A percentile compares a stretch with the other conserved stretches of the same genome.
Evolutionary conservation across 2,113 vertebrate genomes (phyloP).

Genomic region (Recurvirostra avosetta): DNA sequence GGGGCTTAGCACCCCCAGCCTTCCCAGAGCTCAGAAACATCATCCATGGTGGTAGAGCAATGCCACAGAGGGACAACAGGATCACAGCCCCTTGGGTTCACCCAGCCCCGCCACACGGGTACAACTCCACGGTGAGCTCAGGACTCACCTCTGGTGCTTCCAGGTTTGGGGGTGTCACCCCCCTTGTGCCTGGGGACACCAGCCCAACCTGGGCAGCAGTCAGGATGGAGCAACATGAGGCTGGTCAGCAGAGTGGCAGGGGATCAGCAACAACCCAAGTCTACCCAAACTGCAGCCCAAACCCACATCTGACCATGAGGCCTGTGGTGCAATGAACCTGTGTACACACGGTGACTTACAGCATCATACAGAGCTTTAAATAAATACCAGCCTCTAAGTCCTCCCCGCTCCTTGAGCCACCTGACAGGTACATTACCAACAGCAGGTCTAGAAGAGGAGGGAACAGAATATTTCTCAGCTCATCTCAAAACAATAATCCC

Average conservation of each 20-base stretch:
- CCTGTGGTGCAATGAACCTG: rapidly evolving
- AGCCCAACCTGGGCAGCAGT: rapidly evolving
- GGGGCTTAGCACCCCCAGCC: neutral
- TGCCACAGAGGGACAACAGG: rapidly evolving
- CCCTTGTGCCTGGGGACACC: neutral
- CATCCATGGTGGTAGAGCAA: neutral
- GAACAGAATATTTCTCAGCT: neutral
- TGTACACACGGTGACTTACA: rapidly evolving
- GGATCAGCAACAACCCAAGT: neutral
- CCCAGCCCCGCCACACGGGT: neutral
- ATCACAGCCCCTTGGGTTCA: neutral
- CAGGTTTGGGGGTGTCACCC: neutral
- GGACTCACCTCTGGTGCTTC: neutral
- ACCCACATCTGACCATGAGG: rapidly evolving
- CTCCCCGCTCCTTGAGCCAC: neutral
- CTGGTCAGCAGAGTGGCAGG: neutral
- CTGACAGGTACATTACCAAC: neutral
- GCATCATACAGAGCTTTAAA: neutral
- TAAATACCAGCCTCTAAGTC: neutral
- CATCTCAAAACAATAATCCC: neutral
- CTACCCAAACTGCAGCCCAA: neutral
- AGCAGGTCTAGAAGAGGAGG: neutral
- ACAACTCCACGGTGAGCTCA: rapidly evolving
- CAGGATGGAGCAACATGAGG: neutral
- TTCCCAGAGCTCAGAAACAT: neutral